Base-by-base conservation (phyloP, 2,797 vertebrate genomes). In the Eurystomus glaucurus region DNA sequence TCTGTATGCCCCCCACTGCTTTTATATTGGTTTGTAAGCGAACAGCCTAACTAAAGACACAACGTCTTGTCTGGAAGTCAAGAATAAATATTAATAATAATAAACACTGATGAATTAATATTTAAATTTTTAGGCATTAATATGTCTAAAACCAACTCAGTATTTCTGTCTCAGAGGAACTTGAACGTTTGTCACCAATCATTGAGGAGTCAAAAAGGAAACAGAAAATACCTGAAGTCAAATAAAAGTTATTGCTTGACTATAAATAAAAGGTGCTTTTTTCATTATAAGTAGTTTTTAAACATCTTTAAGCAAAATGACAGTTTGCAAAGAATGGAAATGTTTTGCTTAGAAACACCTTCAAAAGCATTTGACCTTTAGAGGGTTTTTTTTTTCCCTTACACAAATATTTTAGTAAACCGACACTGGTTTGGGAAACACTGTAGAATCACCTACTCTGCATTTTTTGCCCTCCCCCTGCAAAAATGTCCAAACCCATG, bases 131-230 rank as follows among this genome's bases (percentile, higher is more conserved):
- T 61, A 61, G 25, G 22, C 29, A n/a, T 23, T 31, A 16, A n/a
- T 65, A 45, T 23, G 29, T 37, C 26, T 57, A 52, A 80, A 61
- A 72, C 8, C 22, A 35, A 66, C 58, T 20, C 12, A 5, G 25
- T 72, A 39, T 57, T 93, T 80, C 71, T 77, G 29, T 71, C 86
- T 78, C 61, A 79, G 89, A 89, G 80, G 31, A 85, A 69, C 51
- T 26, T 11, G 28, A 80, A 45, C 14, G 20, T 55, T 61, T 61
- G 61, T 74, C 41, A 85, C 66, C 90, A 89, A 57, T 41, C 26
- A 58, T 46, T 41, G 57, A 96, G 84, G 62, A 82, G 51, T 88
- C 51, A 55, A 60, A 81, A 81, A 87, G 29, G 58, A 92, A 81
- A 61, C 16, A 78, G 52, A 62, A 76, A 57, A 43, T 46, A 93